These are phyloP conservation scores for Euplagia quadripunctaria DNA, from an alignment of 2,888 invertebrate species.

Conservation along the genomic window DNA sequence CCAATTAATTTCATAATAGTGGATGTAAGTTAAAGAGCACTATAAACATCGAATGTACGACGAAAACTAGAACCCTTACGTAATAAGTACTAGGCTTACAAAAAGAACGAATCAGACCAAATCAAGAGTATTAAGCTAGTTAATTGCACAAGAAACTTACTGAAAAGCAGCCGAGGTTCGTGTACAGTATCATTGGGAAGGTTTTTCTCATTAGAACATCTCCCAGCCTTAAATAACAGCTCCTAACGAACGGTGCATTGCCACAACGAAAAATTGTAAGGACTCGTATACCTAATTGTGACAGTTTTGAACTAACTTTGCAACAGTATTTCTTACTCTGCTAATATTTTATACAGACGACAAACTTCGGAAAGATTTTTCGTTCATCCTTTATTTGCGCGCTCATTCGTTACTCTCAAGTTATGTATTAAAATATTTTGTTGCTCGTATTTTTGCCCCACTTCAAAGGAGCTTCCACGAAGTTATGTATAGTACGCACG, in stretches of 20 bases:
- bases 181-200: conserved; percentile 63
- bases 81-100: conserved; percentile 49
- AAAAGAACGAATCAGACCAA: conserved; percentile 59
- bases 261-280: conserved; percentile 46
- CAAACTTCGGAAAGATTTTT: conserved; percentile 33
- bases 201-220: conserved; percentile 75
- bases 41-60: conserved; percentile 33
- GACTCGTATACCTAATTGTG: conserved; percentile 37
- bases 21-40: conserved; percentile 24
- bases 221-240: conserved; percentile 62
- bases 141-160: conserved; percentile 70
- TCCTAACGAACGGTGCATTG: conserved; percentile 66
- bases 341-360: conserved; percentile 24
- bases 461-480: conserved; percentile 21
- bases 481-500: conserved; percentile 26
- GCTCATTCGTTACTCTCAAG: conserved; percentile 37
- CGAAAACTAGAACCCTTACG: conserved; percentile 48
- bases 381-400: conserved; percentile 39
- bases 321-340: conserved; percentile 13
- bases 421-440: conserved; percentile 39
- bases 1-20: neutral
- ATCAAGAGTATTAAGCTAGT: conserved; percentile 66
- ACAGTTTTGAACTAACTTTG: conserved; percentile 44
- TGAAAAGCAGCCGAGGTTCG: conserved; percentile 63
- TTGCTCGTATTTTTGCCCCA: conserved; percentile 29